Evolutionary conservation across 2,888 invertebrate genomes (phyloP), one percentile per base, ranked within the genome.

Genomic region (Desoria tigrina): DNA sequence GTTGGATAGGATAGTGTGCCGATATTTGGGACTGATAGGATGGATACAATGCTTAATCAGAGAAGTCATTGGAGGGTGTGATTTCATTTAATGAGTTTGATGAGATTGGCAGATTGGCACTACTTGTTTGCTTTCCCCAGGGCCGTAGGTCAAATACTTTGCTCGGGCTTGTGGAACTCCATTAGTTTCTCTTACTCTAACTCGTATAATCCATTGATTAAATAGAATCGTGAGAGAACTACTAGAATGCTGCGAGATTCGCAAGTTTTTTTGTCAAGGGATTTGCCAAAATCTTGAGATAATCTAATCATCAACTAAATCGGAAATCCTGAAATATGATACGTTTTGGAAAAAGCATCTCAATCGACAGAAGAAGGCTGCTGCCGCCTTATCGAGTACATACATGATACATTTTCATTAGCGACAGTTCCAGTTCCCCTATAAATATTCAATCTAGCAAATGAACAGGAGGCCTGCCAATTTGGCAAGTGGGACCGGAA

Each of bases 401-500:
- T 11, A 14, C n/a, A 50, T n/a, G 32, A 32, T 32, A 7, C 32
- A 32, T 32, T 32, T 32, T 32, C 32, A 32, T 32, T 32, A 11
- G 11, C 4, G 32, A 32, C 32, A 32, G 11, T 32, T 32, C 32
- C 32, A 32, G 6, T 7, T 4, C 45, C 21, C 16, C 16, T 23
- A 23, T 27, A 51, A 9, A 24, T 55, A 26, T 55, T 55, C 55
- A 11, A 55, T 55, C 28, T 55, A 55, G 32, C 55, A 55, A 55
- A 55, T 55, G 55, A 55, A 55, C 28, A 3, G 56, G 65, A 61
- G 54, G 54, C 18, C 59, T 66, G 71, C 71, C 71, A 71, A 71
- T 66, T 71, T 71, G 71, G 71, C 71, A 71, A 65, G 65, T 61
- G 65, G 68, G 63, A 39, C 61, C 63, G 71, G 71, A 71, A 71